phyloP scores from a whole-genome alignment of 1,140 invertebrate species.

The Conus ventricosus region DNA sequence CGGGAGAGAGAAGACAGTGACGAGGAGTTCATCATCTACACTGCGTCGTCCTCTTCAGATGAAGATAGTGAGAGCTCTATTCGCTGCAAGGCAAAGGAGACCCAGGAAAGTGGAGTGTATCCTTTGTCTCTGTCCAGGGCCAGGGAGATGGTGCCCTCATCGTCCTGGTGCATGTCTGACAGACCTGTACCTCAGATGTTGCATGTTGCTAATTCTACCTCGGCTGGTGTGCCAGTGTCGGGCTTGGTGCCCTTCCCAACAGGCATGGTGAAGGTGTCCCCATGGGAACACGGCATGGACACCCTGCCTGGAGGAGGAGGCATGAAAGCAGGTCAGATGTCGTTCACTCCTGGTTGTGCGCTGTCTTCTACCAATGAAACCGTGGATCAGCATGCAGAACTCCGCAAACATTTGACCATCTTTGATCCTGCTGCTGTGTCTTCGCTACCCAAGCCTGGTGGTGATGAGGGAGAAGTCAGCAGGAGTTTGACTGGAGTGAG shows the following conservation, averaged over 20 bases:
- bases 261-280: neutral
- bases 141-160: neutral
- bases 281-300: neutral
- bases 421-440: neutral
- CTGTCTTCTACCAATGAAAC: neutral
- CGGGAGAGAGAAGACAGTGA: neutral
- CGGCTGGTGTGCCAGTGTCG: neutral
- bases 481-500: neutral
- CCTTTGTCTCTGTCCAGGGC: neutral
- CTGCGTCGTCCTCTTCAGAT: slow-evolving; percentile 12
- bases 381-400: neutral
- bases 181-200: neutral
- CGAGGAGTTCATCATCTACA: neutral
- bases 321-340: neutral
- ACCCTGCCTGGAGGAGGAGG: neutral
- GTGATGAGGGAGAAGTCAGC: neutral
- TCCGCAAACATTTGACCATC: neutral
- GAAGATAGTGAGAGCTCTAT: neutral
- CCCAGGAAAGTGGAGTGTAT: neutral
- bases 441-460: neutral
- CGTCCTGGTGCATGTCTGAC: neutral
- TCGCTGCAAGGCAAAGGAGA: neutral
- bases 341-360: neutral
- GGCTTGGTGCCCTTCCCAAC: neutral
- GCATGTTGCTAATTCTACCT: neutral